phyloP scores from a whole-genome alignment of 2,113 vertebrate genomes.

The Pycnonotus jocosus region DNA sequence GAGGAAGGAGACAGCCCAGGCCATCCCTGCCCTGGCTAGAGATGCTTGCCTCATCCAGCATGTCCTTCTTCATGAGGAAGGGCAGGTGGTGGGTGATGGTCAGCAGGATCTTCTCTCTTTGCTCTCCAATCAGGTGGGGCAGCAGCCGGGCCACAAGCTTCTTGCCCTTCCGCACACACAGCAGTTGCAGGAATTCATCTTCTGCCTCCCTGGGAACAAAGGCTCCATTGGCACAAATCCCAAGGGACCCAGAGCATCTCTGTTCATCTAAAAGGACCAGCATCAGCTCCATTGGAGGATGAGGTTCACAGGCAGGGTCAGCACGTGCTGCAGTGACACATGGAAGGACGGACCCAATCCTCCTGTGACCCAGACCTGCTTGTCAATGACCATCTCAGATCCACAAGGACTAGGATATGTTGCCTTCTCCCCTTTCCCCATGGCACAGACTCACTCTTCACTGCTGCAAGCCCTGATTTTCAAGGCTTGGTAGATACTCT shows the following conservation, averaged over 20 bases:
- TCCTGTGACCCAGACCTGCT: neutral
- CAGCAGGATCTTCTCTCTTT: constrained; percentile 70
- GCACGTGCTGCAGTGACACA: neutral
- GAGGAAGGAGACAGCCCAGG: neutral
- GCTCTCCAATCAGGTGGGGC: constrained; percentile 76
- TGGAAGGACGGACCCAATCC: neutral
- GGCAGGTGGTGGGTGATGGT: constrained; percentile 79
- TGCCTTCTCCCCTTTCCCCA: neutral
- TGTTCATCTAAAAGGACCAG: neutral
- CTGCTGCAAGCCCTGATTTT: constrained; percentile 63
- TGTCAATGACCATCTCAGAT: neutral
- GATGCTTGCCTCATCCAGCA: constrained; percentile 78
- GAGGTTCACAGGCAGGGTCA: neutral
- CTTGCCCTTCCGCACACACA: constrained; percentile 89
- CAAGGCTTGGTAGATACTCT: constrained; percentile 76
- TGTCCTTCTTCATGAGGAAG: constrained; percentile 81
- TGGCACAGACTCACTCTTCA: constrained; percentile 51
- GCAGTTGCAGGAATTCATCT: constrained; percentile 84
- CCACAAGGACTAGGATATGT: fast-evolving
- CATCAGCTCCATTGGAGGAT: neutral
- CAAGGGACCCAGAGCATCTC: neutral
- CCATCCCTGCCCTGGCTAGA: neutral
- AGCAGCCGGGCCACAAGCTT: constrained; percentile 80
- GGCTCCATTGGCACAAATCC: neutral
- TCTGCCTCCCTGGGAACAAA: constrained; percentile 72